A percentile compares a stretch with the other conserved stretches of the same genome.
Evolutionary conservation across 2,797 vertebrate species (phyloP).

Genomic region (Pogoniulus pusillus): DNA sequence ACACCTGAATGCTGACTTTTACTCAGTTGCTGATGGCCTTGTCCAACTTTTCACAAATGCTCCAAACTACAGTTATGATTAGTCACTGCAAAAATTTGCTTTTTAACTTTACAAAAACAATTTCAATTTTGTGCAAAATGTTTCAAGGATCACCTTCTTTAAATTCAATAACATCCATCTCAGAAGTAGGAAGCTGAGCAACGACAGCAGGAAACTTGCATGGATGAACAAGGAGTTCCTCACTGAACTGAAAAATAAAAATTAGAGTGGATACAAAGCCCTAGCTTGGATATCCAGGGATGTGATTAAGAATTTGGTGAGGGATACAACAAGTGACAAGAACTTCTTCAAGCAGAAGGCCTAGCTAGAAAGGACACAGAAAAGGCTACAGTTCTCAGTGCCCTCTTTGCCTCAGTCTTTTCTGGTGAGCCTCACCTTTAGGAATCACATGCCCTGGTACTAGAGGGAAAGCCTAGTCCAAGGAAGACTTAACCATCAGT

Average conservation of each 20-base stretch:
- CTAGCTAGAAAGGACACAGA: not conserved
- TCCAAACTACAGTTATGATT: not conserved
- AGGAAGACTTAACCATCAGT: no score
- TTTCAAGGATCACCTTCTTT: not conserved
- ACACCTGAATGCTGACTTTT: not conserved
- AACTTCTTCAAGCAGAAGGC: not conserved
- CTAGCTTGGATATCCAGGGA: not conserved
- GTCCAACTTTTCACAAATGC: not conserved
- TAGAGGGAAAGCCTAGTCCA: no score
- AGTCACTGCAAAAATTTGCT: not conserved
- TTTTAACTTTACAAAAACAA: not conserved
- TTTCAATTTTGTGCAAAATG: not conserved
- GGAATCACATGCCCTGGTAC: no score
- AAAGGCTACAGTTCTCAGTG: not conserved
- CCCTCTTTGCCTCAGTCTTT: not conserved
- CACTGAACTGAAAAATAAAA: not conserved
- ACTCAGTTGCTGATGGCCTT: not conserved
- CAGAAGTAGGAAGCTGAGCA: not conserved
- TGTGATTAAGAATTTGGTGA: not conserved
- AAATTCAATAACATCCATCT: not conserved
- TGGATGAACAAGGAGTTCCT: not conserved
- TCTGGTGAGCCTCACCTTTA: not conserved
- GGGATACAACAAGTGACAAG: not conserved
- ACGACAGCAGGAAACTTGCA: not conserved
- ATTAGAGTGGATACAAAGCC: not conserved